Conservation (phyloP, 2,888 invertebrate genomes). For the Drosophila dives region DNA sequence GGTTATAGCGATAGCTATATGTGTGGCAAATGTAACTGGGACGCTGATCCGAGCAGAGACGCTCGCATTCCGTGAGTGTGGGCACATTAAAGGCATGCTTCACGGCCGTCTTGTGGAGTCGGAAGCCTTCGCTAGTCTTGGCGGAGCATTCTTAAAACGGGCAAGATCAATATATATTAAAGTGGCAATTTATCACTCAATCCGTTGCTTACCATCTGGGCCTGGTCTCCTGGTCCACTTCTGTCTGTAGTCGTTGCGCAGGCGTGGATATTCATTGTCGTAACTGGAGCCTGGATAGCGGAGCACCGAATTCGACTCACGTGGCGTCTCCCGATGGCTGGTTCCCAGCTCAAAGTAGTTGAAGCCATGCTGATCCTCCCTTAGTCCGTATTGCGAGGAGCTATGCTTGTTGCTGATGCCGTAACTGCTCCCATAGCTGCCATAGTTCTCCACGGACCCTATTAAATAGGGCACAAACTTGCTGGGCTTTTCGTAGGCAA, state of each 20-base stretch:
- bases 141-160: conserved; percentile 89
- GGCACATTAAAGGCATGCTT: conserved; percentile 88
- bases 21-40: conserved; percentile 90
- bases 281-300: conserved; percentile 85
- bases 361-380: conserved; percentile 83
- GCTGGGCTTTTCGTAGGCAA: conserved; percentile 76
- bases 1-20: conserved; percentile 89
- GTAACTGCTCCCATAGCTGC: conserved; percentile 88
- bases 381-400: conserved; percentile 86
- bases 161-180: background rate
- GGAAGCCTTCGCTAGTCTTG: conserved; percentile 90
- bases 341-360: conserved; percentile 85
- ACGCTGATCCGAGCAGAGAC: conserved; percentile 89
- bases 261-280: conserved; percentile 66
- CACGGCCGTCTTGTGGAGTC: conserved; percentile 89
- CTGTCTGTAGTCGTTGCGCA: conserved; percentile 82
- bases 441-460: conserved; percentile 86
- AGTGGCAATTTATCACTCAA: background rate
- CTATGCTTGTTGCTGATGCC: conserved; percentile 84
- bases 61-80: conserved; percentile 91
- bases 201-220: conserved; percentile 81
- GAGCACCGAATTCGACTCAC: conserved; percentile 85
- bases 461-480: conserved; percentile 87
- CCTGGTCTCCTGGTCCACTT: conserved; percentile 85
- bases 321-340: conserved; percentile 79